Conservation (phyloP, 2,113 vertebrate species). For the Bostrychus sinensis region DNA sequence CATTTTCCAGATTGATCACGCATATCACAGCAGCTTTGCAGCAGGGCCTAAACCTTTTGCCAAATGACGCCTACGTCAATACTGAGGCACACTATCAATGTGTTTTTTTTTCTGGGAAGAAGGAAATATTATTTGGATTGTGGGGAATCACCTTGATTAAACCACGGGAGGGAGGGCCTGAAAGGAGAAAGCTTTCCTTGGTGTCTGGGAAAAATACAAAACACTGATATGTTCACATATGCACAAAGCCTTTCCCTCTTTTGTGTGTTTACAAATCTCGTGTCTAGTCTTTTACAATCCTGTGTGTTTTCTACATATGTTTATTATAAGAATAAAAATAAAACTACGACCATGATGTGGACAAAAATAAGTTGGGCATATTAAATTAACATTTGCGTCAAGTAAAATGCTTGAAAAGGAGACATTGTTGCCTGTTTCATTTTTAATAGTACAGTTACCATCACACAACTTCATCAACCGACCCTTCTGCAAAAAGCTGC, state of each 20-base stretch:
- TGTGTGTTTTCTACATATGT: slow-evolving; percentile 8
- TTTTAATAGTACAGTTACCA: slow-evolving; percentile 87
- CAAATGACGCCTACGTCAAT: slow-evolving; percentile 76
- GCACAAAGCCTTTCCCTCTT: slow-evolving; percentile 68
- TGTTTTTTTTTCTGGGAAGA: slow-evolving; percentile 55
- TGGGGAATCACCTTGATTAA: slow-evolving; percentile 71
- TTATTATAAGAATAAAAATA: not conserved
- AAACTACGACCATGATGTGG: not conserved
- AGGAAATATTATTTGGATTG: slow-evolving; percentile 54
- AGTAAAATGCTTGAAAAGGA: slow-evolving; percentile 80
- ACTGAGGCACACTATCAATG: slow-evolving; percentile 74
- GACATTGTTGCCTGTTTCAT: slow-evolving; percentile 83
- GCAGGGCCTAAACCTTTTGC: slow-evolving; percentile 71
- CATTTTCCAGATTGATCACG: slow-evolving; percentile 83
- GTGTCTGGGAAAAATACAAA: slow-evolving; percentile 84
- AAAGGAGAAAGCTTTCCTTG: slow-evolving; percentile 82
- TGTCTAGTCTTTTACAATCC: slow-evolving; percentile 35
- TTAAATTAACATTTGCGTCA: slow-evolving; percentile 43
- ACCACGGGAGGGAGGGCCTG: slow-evolving; percentile 64
- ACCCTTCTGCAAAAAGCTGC: slow-evolving; percentile 83
- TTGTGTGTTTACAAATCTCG: slow-evolving; percentile 39
- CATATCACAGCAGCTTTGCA: slow-evolving; percentile 78
- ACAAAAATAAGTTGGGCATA: not conserved
- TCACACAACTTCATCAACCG: slow-evolving; percentile 86
- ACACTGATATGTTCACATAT: slow-evolving; percentile 86